Evolutionary conservation across 1,140 invertebrate genomes (phyloP).

Genomic region (Magallana angulata): DNA sequence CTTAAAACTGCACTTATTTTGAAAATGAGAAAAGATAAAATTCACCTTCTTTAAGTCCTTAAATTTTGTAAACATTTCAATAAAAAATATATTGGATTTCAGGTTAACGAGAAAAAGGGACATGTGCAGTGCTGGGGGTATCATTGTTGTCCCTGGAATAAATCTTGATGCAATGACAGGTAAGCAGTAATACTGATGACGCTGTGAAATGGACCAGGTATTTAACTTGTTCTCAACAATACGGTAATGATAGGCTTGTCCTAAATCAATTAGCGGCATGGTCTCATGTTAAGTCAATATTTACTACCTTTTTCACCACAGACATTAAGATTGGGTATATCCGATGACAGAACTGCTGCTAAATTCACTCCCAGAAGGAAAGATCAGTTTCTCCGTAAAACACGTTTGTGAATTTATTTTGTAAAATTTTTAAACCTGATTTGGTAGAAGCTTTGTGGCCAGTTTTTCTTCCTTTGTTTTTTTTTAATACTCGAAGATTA

Average conservation of each 20-base stretch:
- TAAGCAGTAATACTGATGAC: slow-evolving; percentile 1
- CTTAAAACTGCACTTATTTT: no score
- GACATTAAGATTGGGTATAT: not conserved
- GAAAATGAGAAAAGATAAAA: no score
- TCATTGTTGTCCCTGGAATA: not conserved
- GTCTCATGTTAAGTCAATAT: slow-evolving; percentile 36
- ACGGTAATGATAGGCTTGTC: slow-evolving; percentile 30
- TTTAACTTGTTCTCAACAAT: slow-evolving; percentile 34
- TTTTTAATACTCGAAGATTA: not conserved
- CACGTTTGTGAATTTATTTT: no score
- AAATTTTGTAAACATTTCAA: no score
- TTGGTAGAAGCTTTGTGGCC: no score
- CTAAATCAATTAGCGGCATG: slow-evolving; percentile 27
- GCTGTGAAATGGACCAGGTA: slow-evolving; percentile 25
- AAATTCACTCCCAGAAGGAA: slow-evolving; percentile 2
- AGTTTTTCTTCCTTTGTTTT: no score
- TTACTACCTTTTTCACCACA: slow-evolving; percentile 28
- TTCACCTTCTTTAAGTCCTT: no score
- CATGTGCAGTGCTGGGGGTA: not conserved
- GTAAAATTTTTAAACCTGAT: no score
- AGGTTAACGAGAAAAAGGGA: no score
- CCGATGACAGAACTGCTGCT: not conserved
- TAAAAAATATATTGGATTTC: no score
- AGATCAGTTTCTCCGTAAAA: not conserved
- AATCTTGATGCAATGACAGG: slow-evolving; percentile 28